A percentile compares a stretch with the other conserved stretches of the same genome.
phyloP scores from a whole-genome alignment of 2,888 invertebrate genomes.

The Empis stercorea region DNA sequence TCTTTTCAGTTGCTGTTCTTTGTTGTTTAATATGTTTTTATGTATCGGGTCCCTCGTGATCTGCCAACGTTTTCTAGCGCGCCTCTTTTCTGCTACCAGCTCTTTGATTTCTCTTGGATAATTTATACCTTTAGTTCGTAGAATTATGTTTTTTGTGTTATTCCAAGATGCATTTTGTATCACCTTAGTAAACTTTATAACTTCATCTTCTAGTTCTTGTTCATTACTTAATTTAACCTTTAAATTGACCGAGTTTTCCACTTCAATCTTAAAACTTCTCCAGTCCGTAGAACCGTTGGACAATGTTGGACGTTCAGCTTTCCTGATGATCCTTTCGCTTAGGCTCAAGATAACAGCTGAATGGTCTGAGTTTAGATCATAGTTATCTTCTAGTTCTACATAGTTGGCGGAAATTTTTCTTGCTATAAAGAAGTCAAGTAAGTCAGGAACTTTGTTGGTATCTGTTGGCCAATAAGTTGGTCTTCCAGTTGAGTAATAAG shows the following conservation, averaged over 20 bases:
- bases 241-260: not conserved
- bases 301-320: not conserved
- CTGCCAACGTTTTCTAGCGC: not conserved
- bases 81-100: not conserved
- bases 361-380: constrained; percentile 4
- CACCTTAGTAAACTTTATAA: not conserved
- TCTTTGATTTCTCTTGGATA: not conserved
- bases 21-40: not conserved
- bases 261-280: not conserved
- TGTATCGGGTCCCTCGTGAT: not conserved
- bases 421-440: constrained; percentile 1
- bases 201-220: not conserved
- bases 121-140: no score
- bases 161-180: not conserved
- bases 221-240: not conserved
- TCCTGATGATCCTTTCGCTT: not conserved
- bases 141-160: not conserved
- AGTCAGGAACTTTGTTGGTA: constrained; percentile 1
- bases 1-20: not conserved
- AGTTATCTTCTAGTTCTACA: not conserved
- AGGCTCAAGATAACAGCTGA: not conserved
- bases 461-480: constrained; percentile 3
- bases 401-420: not conserved
- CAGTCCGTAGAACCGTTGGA: not conserved
- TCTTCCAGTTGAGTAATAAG: not conserved